These are phyloP conservation scores for Pterobdella sp. DNA, from an alignment of 2,888 invertebrate species.

Conservation along the genomic window DNA sequence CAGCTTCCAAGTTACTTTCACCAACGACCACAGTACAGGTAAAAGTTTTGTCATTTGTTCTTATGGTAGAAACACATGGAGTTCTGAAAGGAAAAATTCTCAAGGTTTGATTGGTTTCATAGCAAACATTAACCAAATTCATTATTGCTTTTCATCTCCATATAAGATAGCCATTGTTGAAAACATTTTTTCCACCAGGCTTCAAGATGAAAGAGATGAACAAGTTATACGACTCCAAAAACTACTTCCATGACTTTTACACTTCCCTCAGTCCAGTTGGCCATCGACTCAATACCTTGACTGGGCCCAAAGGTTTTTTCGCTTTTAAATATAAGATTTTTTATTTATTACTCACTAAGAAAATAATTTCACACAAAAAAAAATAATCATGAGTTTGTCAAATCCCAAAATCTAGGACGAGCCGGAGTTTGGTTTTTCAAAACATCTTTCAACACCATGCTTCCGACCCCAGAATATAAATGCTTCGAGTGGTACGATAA, in stretches of 20 bases:
- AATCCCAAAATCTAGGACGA: neutral
- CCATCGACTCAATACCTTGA: slow-evolving; percentile 16
- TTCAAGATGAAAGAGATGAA: slow-evolving; percentile 19
- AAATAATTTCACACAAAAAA: neutral
- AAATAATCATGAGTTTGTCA: no score
- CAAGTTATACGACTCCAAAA: neutral
- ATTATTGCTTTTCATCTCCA: slow-evolving; percentile 5
- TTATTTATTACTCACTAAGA: neutral
- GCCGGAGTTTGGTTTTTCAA: slow-evolving; percentile 25
- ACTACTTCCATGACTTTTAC: slow-evolving; percentile 12
- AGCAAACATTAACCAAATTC: slow-evolving; percentile 7
- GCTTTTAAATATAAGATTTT: neutral
- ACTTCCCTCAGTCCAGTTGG: slow-evolving; percentile 21
- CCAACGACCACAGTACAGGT: slow-evolving; percentile 20
- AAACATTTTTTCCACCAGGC: slow-evolving; percentile 10
- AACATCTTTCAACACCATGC: neutral
- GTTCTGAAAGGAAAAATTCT: slow-evolving; percentile 13
- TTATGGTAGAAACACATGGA: slow-evolving; percentile 25
- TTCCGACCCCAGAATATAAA: neutral
- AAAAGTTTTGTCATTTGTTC: slow-evolving; percentile 21
- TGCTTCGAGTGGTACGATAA: slow-evolving; percentile 27
- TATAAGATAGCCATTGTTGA: neutral
- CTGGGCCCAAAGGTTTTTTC: slow-evolving; percentile 25
- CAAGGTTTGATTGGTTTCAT: slow-evolving; percentile 16
- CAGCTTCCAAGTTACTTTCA: slow-evolving; percentile 26